A percentile compares a stretch with the other conserved stretches of the same genome.
Evolutionary conservation across 1,140 invertebrate species (phyloP).

Genomic region (Leguminivora glycinivorella): DNA sequence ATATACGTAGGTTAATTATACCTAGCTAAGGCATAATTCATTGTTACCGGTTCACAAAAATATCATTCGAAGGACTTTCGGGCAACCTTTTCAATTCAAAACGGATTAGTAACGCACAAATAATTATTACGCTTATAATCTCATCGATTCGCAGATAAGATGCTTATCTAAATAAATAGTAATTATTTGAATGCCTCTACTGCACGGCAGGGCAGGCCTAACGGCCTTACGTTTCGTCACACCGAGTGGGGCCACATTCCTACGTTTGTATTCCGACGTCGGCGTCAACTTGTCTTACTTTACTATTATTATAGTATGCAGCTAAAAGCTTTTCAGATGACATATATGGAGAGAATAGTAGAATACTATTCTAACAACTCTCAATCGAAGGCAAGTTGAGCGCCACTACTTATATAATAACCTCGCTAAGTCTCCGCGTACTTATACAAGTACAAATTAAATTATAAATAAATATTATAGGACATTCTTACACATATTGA

Average conservation of each 20-base stretch:
- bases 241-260: constrained; percentile 33
- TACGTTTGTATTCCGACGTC: constrained; percentile 32
- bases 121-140: constrained; percentile 6
- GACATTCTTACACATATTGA: too few species aligned
- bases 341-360: not conserved
- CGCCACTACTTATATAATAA: too few species aligned
- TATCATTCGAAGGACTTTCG: not conserved
- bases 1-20: too few species aligned
- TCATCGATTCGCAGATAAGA: constrained; percentile 19
- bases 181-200: constrained; percentile 19
- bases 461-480: too few species aligned
- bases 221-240: constrained; percentile 36
- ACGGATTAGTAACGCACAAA: constrained; percentile 13
- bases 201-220: constrained; percentile 20
- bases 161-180: constrained; percentile 28
- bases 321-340: not conserved
- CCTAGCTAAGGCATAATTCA: too few species aligned
- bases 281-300: constrained; percentile 32
- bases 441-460: too few species aligned
- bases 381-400: too few species aligned
- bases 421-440: too few species aligned
- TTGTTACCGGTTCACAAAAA: not conserved
- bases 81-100: not conserved
- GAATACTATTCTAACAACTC: too few species aligned
- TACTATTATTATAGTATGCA: constrained; percentile 30